Percentiles rank a stretch among this genome's conserved stretches.
phyloP scores from a whole-genome alignment of 2,888 invertebrate genomes.

The Netelia virgata region DNA sequence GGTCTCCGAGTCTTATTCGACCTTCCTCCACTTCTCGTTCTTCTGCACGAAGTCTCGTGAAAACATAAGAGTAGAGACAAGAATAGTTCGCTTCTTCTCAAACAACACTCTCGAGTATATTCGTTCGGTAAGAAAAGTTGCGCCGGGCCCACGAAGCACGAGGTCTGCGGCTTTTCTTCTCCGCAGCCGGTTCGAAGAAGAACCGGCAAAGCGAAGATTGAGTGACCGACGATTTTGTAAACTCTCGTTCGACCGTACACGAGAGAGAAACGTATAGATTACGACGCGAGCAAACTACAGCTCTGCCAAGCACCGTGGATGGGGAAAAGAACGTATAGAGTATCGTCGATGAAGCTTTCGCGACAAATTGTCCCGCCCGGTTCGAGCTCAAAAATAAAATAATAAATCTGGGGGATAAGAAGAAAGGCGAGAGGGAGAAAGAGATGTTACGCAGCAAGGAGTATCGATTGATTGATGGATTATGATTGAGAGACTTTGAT shows the following conservation, averaged over 20 bases:
- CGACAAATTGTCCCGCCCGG: conserved; percentile 44
- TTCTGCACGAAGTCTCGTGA: too few relatives aligned
- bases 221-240: conserved; percentile 21
- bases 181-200: not conserved
- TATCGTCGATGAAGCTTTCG: conserved; percentile 34
- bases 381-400: conserved; percentile 38
- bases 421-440: conserved; percentile 18
- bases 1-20: conserved; percentile 28
- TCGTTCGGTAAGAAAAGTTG: conserved; percentile 41
- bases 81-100: too few relatives aligned
- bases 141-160: not conserved
- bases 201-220: conserved; percentile 51
- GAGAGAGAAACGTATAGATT: not conserved
- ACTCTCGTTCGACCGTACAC: conserved; percentile 23
- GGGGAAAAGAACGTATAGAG: not conserved
- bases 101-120: not conserved
- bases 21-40: conserved; percentile 6
- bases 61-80: too few relatives aligned
- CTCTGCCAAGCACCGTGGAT: not conserved
- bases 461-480: conserved; percentile 52
- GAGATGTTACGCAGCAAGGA: conserved; percentile 29
- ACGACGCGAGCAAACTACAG: not conserved
- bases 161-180: conserved; percentile 1
- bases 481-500: conserved; percentile 52
- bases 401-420: conserved; percentile 49